Conservation (phyloP, 2,797 vertebrate species). For the Pipistrellus pipistrellus region DNA sequence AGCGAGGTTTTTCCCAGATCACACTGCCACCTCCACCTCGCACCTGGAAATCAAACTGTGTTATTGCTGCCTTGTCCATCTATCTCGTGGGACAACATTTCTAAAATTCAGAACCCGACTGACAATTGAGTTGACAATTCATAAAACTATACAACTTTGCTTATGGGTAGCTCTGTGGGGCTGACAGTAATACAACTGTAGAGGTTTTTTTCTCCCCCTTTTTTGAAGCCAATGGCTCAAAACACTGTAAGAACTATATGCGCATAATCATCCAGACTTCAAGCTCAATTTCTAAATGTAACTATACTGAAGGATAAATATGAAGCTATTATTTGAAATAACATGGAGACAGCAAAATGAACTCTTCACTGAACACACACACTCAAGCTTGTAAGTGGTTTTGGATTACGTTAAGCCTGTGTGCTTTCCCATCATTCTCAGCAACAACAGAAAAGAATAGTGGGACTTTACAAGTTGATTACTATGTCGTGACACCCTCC, state of each 20-base stretch:
- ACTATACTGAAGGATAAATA: neutral
- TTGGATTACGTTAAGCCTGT: neutral
- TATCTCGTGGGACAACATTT: neutral
- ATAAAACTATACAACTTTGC: slow-evolving; percentile 16
- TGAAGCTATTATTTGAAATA: slow-evolving; percentile 43
- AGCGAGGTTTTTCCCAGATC: neutral
- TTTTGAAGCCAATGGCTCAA: slow-evolving; percentile 52
- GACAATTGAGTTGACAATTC: slow-evolving; percentile 15
- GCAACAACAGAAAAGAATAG: neutral
- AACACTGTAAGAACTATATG: slow-evolving; percentile 11
- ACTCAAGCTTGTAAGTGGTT: neutral
- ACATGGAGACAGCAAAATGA: neutral
- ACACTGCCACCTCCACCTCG: neutral
- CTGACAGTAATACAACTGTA: neutral
- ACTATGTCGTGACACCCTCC: neutral
- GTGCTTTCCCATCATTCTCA: neutral
- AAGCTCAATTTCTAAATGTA: slow-evolving; percentile 52
- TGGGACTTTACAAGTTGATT: neutral
- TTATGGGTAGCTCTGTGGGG: slow-evolving; percentile 33
- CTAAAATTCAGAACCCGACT: slow-evolving; percentile 42
- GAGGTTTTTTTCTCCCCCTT: neutral
- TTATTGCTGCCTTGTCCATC: slow-evolving; percentile 55
- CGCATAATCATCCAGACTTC: slow-evolving; percentile 9
- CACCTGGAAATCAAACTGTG: neutral
- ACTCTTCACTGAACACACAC: neutral